Conservation (phyloP, 2,888 invertebrate species). For the Sphaerophoria rueppellii region DNA sequence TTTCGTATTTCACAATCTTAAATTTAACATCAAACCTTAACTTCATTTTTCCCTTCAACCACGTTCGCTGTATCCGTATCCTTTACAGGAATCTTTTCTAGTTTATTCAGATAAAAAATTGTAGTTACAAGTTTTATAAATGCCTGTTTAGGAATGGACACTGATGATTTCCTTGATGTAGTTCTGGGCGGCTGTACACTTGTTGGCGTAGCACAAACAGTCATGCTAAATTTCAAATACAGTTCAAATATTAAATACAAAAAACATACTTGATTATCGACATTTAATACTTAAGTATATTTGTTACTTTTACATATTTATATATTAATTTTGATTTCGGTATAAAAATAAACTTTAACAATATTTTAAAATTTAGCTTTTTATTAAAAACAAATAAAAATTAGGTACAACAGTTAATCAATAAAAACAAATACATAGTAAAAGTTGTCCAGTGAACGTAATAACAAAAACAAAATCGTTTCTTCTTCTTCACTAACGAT, state of each 20-base stretch:
- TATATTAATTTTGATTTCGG: conserved; percentile 33
- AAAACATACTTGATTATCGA: not conserved
- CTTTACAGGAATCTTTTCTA: not conserved
- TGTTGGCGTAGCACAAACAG: not conserved
- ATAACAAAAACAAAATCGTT: not conserved
- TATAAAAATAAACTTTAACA: conserved; percentile 68
- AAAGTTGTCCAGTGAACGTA: conserved; percentile 7
- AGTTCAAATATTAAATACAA: not conserved
- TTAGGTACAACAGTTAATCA: conserved; percentile 56
- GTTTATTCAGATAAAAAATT: conserved; percentile 50
- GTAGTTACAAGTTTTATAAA: conserved; percentile 58
- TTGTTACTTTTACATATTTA: not conserved
- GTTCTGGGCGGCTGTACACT: not conserved
- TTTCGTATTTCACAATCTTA: not conserved
- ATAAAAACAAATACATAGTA: conserved; percentile 13
- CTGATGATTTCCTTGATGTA: not conserved
- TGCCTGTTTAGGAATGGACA: not conserved
- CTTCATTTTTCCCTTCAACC: not conserved
- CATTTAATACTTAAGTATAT: conserved; percentile 11
- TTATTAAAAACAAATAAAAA: conserved; percentile 48
- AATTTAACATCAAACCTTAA: conserved; percentile 1
- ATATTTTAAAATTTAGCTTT: conserved; percentile 32
- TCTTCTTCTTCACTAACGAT: not conserved
- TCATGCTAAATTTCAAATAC: conserved; percentile 38
- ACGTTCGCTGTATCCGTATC: not conserved